phyloP scores from a whole-genome alignment of 2,888 invertebrate species.

The Plusia festucae region DNA sequence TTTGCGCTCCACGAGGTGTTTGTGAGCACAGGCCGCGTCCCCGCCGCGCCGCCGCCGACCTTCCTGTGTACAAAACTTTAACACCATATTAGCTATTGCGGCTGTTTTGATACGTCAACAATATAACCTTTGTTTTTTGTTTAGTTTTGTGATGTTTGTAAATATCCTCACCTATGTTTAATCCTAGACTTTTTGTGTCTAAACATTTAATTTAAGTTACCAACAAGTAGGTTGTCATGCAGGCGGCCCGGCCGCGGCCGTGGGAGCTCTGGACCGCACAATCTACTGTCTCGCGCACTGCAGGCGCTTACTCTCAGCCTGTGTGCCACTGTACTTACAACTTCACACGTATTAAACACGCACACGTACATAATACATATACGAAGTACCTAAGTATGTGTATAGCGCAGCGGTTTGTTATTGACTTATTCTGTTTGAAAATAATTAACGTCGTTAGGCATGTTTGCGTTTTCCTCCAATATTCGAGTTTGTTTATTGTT shows the following conservation, averaged over 20 bases:
- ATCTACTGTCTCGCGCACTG: background rate
- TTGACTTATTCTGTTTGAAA: constrained; percentile 56
- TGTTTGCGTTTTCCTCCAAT: constrained; percentile 66
- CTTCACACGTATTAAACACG: background rate
- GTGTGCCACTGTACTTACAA: background rate
- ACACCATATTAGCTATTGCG: constrained; percentile 26
- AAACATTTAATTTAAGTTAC: background rate
- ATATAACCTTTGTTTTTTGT: constrained; percentile 14
- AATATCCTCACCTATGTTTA: background rate
- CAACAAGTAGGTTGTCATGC: too few species aligned
- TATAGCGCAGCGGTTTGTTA: constrained; percentile 42
- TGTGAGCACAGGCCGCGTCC: constrained; percentile 23
- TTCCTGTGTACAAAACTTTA: constrained; percentile 27
- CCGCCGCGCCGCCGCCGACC: background rate
- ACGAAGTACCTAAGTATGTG: constrained; percentile 23
- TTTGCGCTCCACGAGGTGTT: constrained; percentile 52
- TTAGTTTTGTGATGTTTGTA: constrained; percentile 2
- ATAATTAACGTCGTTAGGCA: constrained; percentile 59
- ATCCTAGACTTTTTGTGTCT: background rate
- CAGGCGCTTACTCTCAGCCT: background rate
- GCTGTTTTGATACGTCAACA: constrained; percentile 23
- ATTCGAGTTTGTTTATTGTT: constrained; percentile 62
- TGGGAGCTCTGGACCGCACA: too few species aligned
- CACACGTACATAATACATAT: constrained; percentile 1
- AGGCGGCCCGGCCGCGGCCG: too few species aligned